A percentile compares a stretch with the other conserved stretches of the same genome.
phyloP scores from a whole-genome alignment of 2,888 invertebrate species.

The Caenorhabditis japonica region DNA sequence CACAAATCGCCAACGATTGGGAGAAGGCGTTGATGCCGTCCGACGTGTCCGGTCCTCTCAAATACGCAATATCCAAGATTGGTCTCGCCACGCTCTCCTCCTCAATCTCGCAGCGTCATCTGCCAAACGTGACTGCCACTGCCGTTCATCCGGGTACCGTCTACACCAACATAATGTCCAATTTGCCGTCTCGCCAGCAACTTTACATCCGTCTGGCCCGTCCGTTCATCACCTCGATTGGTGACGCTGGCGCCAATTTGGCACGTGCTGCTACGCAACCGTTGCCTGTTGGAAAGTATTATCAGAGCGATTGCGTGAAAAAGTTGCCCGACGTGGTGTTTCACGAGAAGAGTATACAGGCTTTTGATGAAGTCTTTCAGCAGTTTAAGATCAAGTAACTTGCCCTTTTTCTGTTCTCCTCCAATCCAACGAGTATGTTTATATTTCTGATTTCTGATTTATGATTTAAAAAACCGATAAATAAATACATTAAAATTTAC shows the following conservation, averaged over 20 bases:
- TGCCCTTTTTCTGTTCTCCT: background rate
- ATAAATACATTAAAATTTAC: too few species aligned
- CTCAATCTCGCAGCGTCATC: background rate
- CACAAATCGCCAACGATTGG: slow-evolving; percentile 21
- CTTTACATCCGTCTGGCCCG: slow-evolving; percentile 34
- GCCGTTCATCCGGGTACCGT: slow-evolving; percentile 50
- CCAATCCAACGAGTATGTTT: too few species aligned
- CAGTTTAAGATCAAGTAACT: slow-evolving; percentile 16
- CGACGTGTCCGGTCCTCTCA: slow-evolving; percentile 15
- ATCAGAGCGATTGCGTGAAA: background rate
- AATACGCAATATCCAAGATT: slow-evolving; percentile 48
- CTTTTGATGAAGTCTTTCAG: slow-evolving; percentile 31
- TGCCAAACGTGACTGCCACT: slow-evolving; percentile 38
- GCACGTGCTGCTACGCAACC: slow-evolving; percentile 34
- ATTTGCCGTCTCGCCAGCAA: slow-evolving; percentile 37
- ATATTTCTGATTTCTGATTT: too few species aligned
- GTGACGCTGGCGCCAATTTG: slow-evolving; percentile 32
- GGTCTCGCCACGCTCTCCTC: slow-evolving; percentile 32
- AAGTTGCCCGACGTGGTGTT: slow-evolving; percentile 18
- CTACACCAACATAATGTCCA: slow-evolving; percentile 39
- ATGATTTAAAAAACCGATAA: too few species aligned
- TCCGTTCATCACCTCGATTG: slow-evolving; percentile 28
- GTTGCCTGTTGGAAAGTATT: slow-evolving; percentile 25
- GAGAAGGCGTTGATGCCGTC: slow-evolving; percentile 13
- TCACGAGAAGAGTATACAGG: slow-evolving; percentile 9